A percentile compares a stretch with the other conserved stretches of the same genome.
phyloP scores from a whole-genome alignment of 2,888 invertebrate species.

The Plagodis pulveraria region DNA sequence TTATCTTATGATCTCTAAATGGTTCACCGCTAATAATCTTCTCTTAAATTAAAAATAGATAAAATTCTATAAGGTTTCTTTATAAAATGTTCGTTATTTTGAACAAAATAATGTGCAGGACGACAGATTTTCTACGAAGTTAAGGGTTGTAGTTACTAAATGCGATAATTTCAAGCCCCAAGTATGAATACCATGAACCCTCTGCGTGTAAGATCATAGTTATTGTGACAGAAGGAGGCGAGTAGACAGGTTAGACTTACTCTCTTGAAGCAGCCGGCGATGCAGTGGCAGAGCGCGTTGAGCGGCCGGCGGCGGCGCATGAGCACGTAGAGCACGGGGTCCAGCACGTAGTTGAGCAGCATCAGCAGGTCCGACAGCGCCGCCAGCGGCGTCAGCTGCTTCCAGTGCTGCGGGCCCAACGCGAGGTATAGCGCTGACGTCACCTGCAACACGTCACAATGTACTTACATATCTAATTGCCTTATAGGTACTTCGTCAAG shows the following conservation, averaged over 20 bases:
- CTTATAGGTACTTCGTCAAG: background rate
- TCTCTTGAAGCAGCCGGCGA: slow-evolving; percentile 72
- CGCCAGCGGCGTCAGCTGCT: slow-evolving; percentile 67
- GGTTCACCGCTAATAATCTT: no score
- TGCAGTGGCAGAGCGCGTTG: slow-evolving; percentile 56
- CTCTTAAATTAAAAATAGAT: no score
- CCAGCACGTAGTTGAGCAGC: slow-evolving; percentile 92
- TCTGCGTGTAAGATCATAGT: no score
- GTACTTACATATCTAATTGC: no score
- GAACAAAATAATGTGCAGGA: no score
- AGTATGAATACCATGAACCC: no score
- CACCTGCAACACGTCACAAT: slow-evolving; percentile 53
- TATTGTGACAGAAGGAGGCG: background rate
- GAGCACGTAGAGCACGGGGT: slow-evolving; percentile 93
- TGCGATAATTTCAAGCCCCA: no score
- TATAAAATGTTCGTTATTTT: no score
- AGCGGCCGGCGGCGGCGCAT: slow-evolving; percentile 78
- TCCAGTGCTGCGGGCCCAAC: slow-evolving; percentile 61
- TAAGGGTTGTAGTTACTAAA: no score
- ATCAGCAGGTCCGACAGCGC: slow-evolving; percentile 89
- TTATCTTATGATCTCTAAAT: no score
- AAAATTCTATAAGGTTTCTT: no score
- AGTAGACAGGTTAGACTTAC: slow-evolving; percentile 44
- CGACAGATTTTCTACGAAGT: no score
- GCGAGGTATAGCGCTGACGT: slow-evolving; percentile 82